Conservation (phyloP, 1,140 invertebrate genomes). For the Tyrophagus putrescentiae region DNA sequence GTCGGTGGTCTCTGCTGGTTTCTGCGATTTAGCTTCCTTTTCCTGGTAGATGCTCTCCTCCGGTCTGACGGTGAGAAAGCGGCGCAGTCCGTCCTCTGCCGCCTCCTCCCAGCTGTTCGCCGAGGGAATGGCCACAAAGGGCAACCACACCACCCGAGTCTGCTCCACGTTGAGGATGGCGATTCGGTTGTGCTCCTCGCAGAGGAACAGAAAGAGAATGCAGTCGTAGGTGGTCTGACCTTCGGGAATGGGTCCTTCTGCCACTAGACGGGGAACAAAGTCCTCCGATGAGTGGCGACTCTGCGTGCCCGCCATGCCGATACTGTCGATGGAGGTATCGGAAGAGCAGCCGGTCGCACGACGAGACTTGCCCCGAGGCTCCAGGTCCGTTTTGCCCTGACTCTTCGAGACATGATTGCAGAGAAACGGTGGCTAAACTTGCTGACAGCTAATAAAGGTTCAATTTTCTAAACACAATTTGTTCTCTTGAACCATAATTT, state of each 20-base stretch:
- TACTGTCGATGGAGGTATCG: no score
- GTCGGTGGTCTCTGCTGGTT: no score
- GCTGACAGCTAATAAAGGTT: no score
- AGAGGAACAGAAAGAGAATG: slow-evolving; percentile 3
- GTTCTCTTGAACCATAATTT: no score
- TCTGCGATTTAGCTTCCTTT: not conserved
- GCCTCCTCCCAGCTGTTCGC: not conserved
- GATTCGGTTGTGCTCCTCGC: not conserved
- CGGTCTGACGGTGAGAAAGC: not conserved
- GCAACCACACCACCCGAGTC: not conserved
- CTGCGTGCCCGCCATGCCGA: no score
- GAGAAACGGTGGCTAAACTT: no score
- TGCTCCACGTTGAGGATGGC: not conserved
- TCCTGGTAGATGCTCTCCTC: not conserved
- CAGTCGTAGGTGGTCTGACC: not conserved
- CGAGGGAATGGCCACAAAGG: not conserved
- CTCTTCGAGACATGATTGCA: no score
- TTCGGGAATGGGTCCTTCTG: not conserved
- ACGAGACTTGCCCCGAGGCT: no score
- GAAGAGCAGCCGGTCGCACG: no score
- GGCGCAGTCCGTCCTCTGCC: not conserved
- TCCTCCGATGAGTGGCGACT: no score
- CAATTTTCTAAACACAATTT: no score
- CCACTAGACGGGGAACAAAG: not conserved
- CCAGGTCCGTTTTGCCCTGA: no score